Evolutionary conservation across 2,113 vertebrate species (phyloP).

Genomic region (Microtus montanus): DNA sequence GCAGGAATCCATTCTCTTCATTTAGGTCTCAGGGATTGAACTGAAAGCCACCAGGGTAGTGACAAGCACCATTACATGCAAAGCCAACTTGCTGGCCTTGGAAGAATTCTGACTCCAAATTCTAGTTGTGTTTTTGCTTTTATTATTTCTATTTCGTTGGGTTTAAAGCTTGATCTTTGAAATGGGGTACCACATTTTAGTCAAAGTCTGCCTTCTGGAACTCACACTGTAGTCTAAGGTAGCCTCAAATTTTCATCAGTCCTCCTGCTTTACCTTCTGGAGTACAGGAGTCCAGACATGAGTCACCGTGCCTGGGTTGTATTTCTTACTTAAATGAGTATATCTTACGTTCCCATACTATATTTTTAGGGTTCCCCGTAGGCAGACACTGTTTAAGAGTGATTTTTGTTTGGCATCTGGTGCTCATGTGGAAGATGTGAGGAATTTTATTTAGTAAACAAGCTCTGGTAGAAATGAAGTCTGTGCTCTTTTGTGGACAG

Average conservation of each 20-base stretch:
- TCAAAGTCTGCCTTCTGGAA: neutral
- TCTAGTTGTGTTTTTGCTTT: neutral
- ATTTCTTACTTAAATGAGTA: neutral
- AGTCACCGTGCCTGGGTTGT: neutral
- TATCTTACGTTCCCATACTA: neutral
- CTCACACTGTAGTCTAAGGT: neutral
- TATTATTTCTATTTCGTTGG: neutral
- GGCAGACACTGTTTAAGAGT: slow-evolving; percentile 1
- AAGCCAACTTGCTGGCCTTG: neutral
- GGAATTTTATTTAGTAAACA: slow-evolving; percentile 5
- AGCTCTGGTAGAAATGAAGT: slow-evolving; percentile 32
- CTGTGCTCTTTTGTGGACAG: neutral
- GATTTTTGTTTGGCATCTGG: neutral
- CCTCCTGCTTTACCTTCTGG: too few species aligned
- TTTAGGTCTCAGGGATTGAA: neutral
- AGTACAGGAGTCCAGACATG: too few species aligned
- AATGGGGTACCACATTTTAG: neutral
- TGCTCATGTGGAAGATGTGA: neutral
- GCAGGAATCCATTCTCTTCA: neutral
- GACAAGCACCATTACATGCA: neutral
- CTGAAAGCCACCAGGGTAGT: neutral
- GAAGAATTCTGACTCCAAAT: neutral
- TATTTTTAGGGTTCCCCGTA: slow-evolving; percentile 16
- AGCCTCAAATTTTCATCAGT: neutral
- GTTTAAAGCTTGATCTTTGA: neutral